Base-by-base conservation (phyloP, 2,113 vertebrate species). In the Caracal caracal region DNA sequence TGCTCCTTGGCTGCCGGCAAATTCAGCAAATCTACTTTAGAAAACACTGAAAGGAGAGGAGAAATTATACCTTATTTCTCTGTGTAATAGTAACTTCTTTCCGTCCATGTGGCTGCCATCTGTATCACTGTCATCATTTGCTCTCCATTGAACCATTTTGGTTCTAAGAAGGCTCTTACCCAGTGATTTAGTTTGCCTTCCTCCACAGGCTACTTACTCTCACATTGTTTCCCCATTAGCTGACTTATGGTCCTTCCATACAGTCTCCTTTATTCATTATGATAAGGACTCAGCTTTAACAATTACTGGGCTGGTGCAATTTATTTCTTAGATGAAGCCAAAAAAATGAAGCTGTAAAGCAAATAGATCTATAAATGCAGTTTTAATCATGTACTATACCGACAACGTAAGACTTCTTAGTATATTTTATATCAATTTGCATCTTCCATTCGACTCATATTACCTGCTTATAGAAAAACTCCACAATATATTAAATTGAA, bases 161-260 rank as follows among this genome's bases (percentile, higher is more conserved):
- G 11, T 66, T 53, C 3, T 51, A 73, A 40, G n/a, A 49, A 75
- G 33, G 2, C 11, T 63, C 49, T 83, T 33, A 16, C 24, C 47
- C 56, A 78, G 0, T n/a, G 20, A 17, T 16, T 53, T 61, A 37
- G 10, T 76, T 93, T 84, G 30, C 28, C 59, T 71, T 86, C 22
- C 16, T 33, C 15, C 11, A 20, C 0, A 0, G 37, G 1, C 5
- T 56, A 63, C 2, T 24, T 3, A 20, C 10, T 71, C 9, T 15
- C 43, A 47, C 28, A n/a, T 7, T 51, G 9, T 7, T 59, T 82
- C 33, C 10, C 30, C 26, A 49, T 2, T 71, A 81, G 84, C 26
- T 66, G 33, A 51, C 1, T 59, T 51, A 40, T 8, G 20, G 49
- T 12, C 28, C 13, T 56, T 86, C 37, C 7, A 33, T 13, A 20